A percentile compares a stretch with the other conserved stretches of the same genome.
These are phyloP conservation scores for Acyrthosiphon pisum DNA, from an alignment of 1,140 invertebrate species.

Conservation along the genomic window DNA sequence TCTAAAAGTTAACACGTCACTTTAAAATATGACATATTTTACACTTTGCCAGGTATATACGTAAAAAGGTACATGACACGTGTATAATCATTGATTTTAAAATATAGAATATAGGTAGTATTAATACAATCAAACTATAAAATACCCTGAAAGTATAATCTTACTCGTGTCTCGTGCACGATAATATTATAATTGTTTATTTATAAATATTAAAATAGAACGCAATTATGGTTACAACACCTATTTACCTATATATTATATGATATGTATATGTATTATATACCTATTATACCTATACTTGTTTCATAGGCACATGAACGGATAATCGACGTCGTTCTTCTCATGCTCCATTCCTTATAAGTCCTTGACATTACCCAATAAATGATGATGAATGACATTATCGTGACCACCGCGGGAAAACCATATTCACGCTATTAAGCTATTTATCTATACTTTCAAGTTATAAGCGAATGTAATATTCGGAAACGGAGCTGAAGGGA, in stretches of 20 bases:
- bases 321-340: background rate
- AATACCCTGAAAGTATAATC: no score
- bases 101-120: no score
- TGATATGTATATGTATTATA: background rate
- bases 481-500: background rate
- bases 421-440: background rate
- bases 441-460: background rate
- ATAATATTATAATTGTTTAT: no score
- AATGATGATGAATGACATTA: background rate
- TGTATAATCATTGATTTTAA: no score
- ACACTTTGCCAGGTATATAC: no score
- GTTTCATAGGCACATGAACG: background rate
- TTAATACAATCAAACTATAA: no score
- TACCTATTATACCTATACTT: background rate
- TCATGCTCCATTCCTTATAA: background rate
- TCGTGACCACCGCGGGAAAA: conserved; percentile 6
- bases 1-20: no score
- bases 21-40: no score
- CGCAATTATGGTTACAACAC: background rate
- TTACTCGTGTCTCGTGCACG: no score
- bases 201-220: no score
- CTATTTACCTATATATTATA: background rate
- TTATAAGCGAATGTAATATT: background rate
- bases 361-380: conserved; percentile 12
- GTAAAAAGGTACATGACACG: no score